Evolutionary conservation across 1,140 invertebrate genomes (phyloP), one percentile per base, ranked within the genome.

Genomic region (roundworm (Caenorhabditis elegans)): DNA sequence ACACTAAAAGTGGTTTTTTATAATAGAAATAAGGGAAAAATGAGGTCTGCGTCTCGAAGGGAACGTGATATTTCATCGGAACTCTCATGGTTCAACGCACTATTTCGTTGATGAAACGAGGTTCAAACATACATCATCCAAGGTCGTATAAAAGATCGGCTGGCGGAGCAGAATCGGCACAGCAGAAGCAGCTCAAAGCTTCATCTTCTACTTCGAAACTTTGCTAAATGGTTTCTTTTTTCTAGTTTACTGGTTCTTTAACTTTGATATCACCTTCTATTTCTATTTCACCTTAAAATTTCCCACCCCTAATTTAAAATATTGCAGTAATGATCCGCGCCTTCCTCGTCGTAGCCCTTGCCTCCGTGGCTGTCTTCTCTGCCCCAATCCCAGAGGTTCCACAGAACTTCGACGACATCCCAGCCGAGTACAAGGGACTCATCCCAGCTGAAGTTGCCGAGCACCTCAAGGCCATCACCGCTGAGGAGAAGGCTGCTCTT

Each of bases 401-500:
- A 48, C 77, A 70, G 28, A 78, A 79, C 53, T 51, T 79, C 28
- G 53, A 78, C 15, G 78, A 83, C 46, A 83, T 83, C 31, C 82
- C 82, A 34, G n/a, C 76, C 22, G 76, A 79, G 22, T 79, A 79
- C 82, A 79, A 79, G 43, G 34, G 77, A 28, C 47, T 84, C 4
- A 82, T 84, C 79, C 82, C 82, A 5, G 51, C 31, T 8, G 82
- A 84, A 48, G 82, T 84, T 34, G 60, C 70, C 48, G 75, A 80
- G 15, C 79, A 81, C 79, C 60, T 81, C 46, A 84, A 84, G 79
- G 24, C 17, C n/a, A 76, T 84, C 82, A 82, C 82, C 26, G 43
- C 82, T 15, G 82, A 84, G 28, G 82, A 84, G 78, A 84, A 84
- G 55, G 79, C 60, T 26, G 70, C 49, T 22, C 78, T 84, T n/a